Evolutionary conservation across 2,888 invertebrate genomes (phyloP).

Genomic region (Philereme transversata): DNA sequence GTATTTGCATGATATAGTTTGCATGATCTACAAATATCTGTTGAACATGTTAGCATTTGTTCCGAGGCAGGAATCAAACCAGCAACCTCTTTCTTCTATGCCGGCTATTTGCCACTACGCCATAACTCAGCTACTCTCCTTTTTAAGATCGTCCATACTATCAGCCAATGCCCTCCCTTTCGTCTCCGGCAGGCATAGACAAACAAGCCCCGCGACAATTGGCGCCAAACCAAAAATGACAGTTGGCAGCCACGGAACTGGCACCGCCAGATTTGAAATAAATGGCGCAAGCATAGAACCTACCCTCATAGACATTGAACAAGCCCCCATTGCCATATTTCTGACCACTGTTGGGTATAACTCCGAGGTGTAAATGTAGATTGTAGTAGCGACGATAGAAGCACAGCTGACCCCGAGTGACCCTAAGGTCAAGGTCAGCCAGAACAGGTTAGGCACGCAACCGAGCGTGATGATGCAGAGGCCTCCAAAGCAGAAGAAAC

Average conservation of each 20-base stretch:
- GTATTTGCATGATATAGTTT: too few relatives aligned
- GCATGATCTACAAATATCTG: too few relatives aligned
- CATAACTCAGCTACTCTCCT: slow-evolving; percentile 4
- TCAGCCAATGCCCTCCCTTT: slow-evolving; percentile 88
- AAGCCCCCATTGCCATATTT: slow-evolving; percentile 92
- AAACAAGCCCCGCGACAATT: slow-evolving; percentile 85
- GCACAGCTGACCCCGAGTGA: slow-evolving; percentile 91
- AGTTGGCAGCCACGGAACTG: slow-evolving; percentile 86
- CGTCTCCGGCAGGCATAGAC: slow-evolving; percentile 90
- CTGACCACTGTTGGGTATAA: slow-evolving; percentile 94
- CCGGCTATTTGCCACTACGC: too few relatives aligned
- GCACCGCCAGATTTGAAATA: slow-evolving; percentile 85
- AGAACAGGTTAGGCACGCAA: slow-evolving; percentile 75
- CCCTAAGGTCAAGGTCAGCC: slow-evolving; percentile 85
- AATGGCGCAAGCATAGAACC: slow-evolving; percentile 94
- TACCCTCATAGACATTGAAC: slow-evolving; percentile 92
- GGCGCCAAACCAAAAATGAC: slow-evolving; percentile 88
- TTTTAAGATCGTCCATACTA: slow-evolving; percentile 86
- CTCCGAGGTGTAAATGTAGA: slow-evolving; percentile 94
- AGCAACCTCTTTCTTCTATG: too few relatives aligned
- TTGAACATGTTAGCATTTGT: too few relatives aligned
- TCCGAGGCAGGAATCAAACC: too few relatives aligned
- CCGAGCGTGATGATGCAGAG: slow-evolving; percentile 85
- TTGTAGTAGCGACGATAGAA: slow-evolving; percentile 90
- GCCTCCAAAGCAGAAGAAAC: slow-evolving; percentile 85